Evolutionary conservation across 1,140 invertebrate species (phyloP), one percentile per base, ranked within the genome.

Genomic region (Sipha flava): DNA sequence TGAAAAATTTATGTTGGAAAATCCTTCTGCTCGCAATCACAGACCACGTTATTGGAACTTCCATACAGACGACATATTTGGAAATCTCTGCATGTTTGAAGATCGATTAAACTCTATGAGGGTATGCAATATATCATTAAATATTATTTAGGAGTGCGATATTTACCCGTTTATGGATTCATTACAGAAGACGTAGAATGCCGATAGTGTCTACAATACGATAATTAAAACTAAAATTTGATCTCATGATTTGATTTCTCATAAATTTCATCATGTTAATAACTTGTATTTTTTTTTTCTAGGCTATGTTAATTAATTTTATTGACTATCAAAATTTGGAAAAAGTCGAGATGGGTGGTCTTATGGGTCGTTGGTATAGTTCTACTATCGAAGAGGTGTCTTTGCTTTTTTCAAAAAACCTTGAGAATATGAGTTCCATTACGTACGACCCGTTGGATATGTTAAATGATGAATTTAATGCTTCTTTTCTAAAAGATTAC

Each of bases 251-350:
- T n/a, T n/a, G n/a, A n/a, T n/a, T n/a, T n/a, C n/a, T n/a, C n/a
- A n/a, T n/a, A n/a, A n/a, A n/a, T n/a, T n/a, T n/a, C n/a, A n/a
- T n/a, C n/a, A n/a, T n/a, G n/a, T n/a, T n/a, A n/a, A n/a, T n/a
- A n/a, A n/a, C n/a, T n/a, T n/a, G n/a, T n/a, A n/a, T n/a, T n/a
- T n/a, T n/a, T n/a, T n/a, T n/a, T 49, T 87, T 90, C 12, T 85
- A 94, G 88, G 84, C 87, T 5, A 88, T 95, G 82, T 89, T 95
- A 81, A 88, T 91, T 54, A 90, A 90, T 0, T 90, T 90, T 0
- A 85, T 90, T 6, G 94, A 96, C 85, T 95, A 95, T 83, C 84
- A 91, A n/a, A 95, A 95, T 84, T 84, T 96, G 68, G 95, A 96
- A 85, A 94, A 93, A 85, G 89, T 95, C 10, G 94, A 96, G 86